Evolutionary conservation across 2,797 vertebrate genomes (phyloP).

Genomic region (Odontamblyopus rebecca): DNA sequence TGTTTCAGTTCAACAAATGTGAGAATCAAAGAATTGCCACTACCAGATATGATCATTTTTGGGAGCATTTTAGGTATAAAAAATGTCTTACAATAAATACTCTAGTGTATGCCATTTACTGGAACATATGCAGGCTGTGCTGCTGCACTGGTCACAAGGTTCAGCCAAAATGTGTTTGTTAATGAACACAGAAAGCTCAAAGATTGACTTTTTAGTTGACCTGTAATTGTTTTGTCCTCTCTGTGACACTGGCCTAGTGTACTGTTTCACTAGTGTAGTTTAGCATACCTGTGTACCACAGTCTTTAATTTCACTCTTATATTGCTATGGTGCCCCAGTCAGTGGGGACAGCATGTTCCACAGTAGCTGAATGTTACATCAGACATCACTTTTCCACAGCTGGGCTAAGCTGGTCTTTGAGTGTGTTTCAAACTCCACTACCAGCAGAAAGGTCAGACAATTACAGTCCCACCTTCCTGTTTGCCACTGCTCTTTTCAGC

Average conservation of each 20-base stretch:
- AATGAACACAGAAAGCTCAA: no score
- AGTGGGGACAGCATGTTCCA: constrained; percentile 21
- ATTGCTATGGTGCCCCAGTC: no score
- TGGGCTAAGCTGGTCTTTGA: constrained; percentile 60
- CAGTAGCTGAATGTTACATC: constrained; percentile 18
- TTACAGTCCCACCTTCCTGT: constrained; percentile 62
- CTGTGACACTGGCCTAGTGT: not conserved
- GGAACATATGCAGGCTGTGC: no score
- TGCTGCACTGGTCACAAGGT: no score
- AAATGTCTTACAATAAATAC: not conserved
- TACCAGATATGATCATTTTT: not conserved
- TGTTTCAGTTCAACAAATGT: not conserved
- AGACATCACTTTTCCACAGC: constrained; percentile 55
- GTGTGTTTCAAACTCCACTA: constrained; percentile 52
- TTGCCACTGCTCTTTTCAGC: constrained; percentile 59
- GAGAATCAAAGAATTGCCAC: not conserved
- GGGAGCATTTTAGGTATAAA: not conserved
- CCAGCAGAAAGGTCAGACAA: constrained; percentile 70
- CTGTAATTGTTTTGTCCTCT: no score
- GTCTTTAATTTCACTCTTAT: no score
- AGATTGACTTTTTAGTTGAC: no score
- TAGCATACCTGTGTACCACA: not conserved
- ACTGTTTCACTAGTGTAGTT: not conserved
- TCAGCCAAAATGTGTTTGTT: no score
- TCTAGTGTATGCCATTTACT: no score